Evolutionary conservation across 2,113 vertebrate genomes (phyloP).

Genomic region (Apaloderma vittatum): DNA sequence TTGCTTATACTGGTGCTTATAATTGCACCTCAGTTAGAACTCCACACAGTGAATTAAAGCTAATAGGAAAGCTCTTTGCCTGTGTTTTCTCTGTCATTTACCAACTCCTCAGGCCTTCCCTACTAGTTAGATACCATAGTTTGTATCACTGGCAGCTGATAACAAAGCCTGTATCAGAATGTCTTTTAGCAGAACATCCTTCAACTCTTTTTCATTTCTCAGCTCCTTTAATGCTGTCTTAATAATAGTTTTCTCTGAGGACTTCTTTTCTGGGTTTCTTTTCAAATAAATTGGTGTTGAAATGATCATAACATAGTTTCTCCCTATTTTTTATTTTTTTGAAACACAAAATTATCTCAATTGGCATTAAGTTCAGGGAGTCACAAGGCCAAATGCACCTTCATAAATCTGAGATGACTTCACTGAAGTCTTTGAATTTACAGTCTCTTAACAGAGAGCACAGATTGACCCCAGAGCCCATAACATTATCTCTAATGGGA

Average conservation of each 20-base stretch:
- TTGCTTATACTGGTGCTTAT: neutral
- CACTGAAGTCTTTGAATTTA: constrained; percentile 37
- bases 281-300: constrained; percentile 22
- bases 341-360: neutral
- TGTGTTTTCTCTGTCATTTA: neutral
- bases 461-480: constrained; percentile 3
- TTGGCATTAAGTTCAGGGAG: constrained; percentile 22
- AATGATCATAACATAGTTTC: neutral
- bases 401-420: constrained; percentile 54
- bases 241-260: neutral
- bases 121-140: neutral
- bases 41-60: neutral
- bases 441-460: neutral
- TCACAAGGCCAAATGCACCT: constrained; percentile 11
- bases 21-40: neutral
- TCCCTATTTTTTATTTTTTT: neutral
- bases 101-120: neutral
- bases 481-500: constrained; percentile 13
- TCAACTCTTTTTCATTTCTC: neutral
- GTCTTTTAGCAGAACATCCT: neutral
- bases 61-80: neutral
- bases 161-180: neutral
- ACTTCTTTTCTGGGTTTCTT: neutral
- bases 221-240: neutral
- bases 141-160: neutral